Evolutionary conservation across 2,113 vertebrate species (phyloP), one percentile per base, ranked within the genome.

Genomic region (Oxyruncus cristatus): DNA sequence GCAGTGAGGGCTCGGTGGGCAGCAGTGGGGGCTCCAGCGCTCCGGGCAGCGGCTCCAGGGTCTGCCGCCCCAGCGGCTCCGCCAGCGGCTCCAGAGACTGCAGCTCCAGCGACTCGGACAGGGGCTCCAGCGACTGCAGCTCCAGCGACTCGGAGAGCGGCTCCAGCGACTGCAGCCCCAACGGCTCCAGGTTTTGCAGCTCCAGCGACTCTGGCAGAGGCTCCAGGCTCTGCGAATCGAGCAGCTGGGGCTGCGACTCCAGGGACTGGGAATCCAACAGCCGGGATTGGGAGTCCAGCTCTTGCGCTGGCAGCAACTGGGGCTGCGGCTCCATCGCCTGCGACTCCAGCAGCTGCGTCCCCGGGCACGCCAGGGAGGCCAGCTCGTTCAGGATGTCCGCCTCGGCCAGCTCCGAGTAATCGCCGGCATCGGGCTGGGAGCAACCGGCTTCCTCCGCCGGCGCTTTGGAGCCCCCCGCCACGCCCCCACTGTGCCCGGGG

Each of bases 351-450:
- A 98, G 95, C 97, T 98, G 98, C n/a, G 98, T 96, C 76, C 97
- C 98, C 0, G 98, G 98, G 86, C 98, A 98, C 1, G 98, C 97
- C 56, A 98, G 95, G 39, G 98, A 98, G 63, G 98, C 98, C 89
- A 98, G 97, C 82, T 98, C 98, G 5, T 98, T 98, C 42, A 98
- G 97, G 84, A 98, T 98, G 76, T 98, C 98, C 0, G 98, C 98
- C 7, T 98, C 98, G 1, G 98, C 98, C 20, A 98, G 97, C n/a
- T 98, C 98, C 1, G 98, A 98, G 79, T 98, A 98, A 74, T 98
- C 98, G 0, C 97, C 75, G 5, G 97, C 80, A 1, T 98, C 97
- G 0, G 98, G 97, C 84, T 98, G 98, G 5, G 96, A 97, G 83
- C 95, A 92, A 68, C 97, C 39, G 1, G 92, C 96, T 87, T 97